Percentiles rank a stretch among this genome's conserved stretches.
phyloP scores from a whole-genome alignment of 2,113 vertebrate genomes.

The Xiphophorus maculatus region DNA sequence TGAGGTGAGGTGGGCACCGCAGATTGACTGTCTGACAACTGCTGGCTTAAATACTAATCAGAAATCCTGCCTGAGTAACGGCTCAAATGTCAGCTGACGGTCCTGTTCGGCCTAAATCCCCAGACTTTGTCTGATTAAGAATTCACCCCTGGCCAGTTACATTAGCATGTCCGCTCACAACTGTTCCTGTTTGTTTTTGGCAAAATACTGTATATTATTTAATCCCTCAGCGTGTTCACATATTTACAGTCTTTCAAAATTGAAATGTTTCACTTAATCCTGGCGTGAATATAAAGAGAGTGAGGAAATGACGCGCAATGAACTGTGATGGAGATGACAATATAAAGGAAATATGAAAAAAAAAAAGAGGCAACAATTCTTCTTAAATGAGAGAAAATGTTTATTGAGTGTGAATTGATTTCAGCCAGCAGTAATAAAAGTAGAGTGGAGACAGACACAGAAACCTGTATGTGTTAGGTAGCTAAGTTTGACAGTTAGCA shows the following conservation, averaged over 20 bases:
- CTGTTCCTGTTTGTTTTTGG: not conserved
- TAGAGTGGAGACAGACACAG: not conserved
- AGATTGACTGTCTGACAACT: conserved; percentile 6
- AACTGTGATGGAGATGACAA: not conserved
- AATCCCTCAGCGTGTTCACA: not conserved
- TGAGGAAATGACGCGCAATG: not conserved
- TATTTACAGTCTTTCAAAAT: not conserved
- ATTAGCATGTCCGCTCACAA: not conserved
- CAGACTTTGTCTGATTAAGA: not conserved
- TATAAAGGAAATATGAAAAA: not conserved
- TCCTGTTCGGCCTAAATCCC: not conserved
- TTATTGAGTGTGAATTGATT: not conserved
- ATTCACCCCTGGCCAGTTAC: accelerated
- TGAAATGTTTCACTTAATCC: not conserved
- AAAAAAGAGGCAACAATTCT: not conserved
- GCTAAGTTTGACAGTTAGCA: not conserved
- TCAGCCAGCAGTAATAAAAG: not conserved
- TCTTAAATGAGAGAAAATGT: not conserved
- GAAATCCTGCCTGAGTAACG: not conserved
- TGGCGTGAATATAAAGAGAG: not conserved
- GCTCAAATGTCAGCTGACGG: not conserved
- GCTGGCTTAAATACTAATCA: conserved; percentile 4
- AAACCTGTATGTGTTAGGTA: not conserved
- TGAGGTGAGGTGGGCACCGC: conserved; percentile 3
- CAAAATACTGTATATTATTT: not conserved